Percentiles rank a stretch among this genome's conserved stretches.
phyloP scores from a whole-genome alignment of 92 coral and sea anemone species.

The Anthopleura xanthogrammica region DNA sequence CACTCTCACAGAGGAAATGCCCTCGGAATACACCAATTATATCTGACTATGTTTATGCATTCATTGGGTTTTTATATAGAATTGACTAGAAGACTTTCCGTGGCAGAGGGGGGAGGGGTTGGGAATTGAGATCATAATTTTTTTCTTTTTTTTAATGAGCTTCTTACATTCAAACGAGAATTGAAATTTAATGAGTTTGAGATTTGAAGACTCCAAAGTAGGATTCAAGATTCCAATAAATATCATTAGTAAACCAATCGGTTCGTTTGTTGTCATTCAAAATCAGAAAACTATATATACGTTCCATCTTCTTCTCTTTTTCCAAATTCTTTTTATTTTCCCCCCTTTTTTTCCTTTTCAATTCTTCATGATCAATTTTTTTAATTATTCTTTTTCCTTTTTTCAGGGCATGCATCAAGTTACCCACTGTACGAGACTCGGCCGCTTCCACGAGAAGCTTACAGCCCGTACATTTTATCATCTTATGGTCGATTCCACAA shows the following conservation, averaged over 20 bases:
- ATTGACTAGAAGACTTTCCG: not conserved
- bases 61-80: not conserved
- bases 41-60: not conserved
- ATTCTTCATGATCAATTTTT: too few species aligned
- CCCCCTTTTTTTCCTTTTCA: not conserved
- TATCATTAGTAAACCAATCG: not conserved
- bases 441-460: slow-evolving; percentile 32
- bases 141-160: not conserved
- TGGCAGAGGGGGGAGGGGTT: not conserved
- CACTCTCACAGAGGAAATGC: not conserved
- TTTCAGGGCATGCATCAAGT: slow-evolving; percentile 29
- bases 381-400: slow-evolving; percentile 9
- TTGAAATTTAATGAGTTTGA: not conserved
- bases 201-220: not conserved
- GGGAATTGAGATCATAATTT: too few species aligned
- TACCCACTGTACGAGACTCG: slow-evolving; percentile 38
- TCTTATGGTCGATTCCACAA: slow-evolving; percentile 47
- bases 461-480: slow-evolving; percentile 48
- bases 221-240: not conserved
- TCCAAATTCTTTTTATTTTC: not conserved
- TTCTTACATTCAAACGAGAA: not conserved
- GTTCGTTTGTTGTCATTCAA: not conserved
- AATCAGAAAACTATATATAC: not conserved
- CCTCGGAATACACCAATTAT: slow-evolving; percentile 1
- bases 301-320: not conserved